Base-by-base conservation (phyloP, 2,888 invertebrate species). In the Parnassius apollo region DNA sequence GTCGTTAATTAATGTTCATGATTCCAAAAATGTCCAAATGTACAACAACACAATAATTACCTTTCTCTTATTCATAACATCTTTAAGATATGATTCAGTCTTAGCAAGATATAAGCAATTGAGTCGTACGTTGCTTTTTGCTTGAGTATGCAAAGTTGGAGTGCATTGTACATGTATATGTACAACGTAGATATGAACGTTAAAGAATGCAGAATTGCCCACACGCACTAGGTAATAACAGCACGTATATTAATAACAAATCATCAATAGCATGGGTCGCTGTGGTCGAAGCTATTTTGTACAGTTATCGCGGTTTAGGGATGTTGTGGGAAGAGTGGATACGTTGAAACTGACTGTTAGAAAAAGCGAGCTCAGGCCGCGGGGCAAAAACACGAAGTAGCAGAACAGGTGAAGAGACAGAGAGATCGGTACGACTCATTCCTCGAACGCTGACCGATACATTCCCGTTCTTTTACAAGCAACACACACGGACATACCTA, bases 221-320 rank as follows among this genome's bases (percentile, higher is more conserved):
- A 44, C 8, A 53, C 9, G 49, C 13, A 13, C 13, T 22, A 11
- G 49, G 11, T 48, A 3, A 42, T 42, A 51, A 58, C 49, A 58
- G 25, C 2, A 22, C 4, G 4, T n/a, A 12, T 10, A 11, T 42
- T 54, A 42, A 54, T 54, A 54, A 54, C 11, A 11, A 44, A 44
- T 11, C 11, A 13, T n/a, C 46, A 57, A n/a, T 65, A 63, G 68
- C 58, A 55, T 71, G 70, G 66, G 69, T 54, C 66, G 61, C 54
- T 56, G 59, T 70, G 35, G 71, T 75, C 71, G 68, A 71, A 74
- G 77, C 74, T 77, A 80, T 82, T 81, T 80, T 74, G 74, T 80
- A 83, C 82, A 82, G 83, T 83, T 83, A 84, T 62, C 73, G 61
- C 74, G 80, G 78, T 79, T 82, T 80, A 83, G 82, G 81, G 82